Evolutionary conservation across 2,113 vertebrate genomes (phyloP).

Genomic region (Eretmochelys imbricata): DNA sequence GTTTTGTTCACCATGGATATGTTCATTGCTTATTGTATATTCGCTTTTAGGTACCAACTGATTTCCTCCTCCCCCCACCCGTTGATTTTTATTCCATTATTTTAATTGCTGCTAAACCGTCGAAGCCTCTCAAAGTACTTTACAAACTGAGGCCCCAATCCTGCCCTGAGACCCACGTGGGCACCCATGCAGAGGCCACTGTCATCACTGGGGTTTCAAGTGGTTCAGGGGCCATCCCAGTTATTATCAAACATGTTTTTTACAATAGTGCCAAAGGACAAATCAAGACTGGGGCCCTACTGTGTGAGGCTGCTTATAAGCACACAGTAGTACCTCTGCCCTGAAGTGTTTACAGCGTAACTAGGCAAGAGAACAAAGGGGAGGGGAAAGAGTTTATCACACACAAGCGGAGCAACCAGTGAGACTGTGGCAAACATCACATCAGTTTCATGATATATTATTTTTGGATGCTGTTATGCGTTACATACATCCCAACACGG

Average conservation of each 20-base stretch:
- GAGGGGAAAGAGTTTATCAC: background rate
- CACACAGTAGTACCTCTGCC: background rate
- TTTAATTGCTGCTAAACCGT: background rate
- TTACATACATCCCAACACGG: too few relatives aligned
- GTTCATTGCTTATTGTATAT: too few relatives aligned
- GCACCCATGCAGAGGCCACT: too few relatives aligned
- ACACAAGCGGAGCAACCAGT: background rate
- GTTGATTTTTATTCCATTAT: background rate
- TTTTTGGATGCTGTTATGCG: rapidly evolving
- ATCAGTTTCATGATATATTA: rapidly evolving
- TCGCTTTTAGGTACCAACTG: background rate
- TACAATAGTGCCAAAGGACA: background rate
- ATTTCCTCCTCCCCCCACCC: background rate
- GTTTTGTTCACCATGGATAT: too few relatives aligned
- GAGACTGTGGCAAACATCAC: rapidly evolving
- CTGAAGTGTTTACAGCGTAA: conserved; percentile 1
- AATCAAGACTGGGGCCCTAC: background rate
- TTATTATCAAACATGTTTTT: background rate
- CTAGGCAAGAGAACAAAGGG: rapidly evolving
- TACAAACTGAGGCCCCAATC: background rate
- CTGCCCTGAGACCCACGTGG: too few relatives aligned
- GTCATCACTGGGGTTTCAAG: too few relatives aligned
- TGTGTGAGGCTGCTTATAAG: background rate
- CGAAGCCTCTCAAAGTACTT: background rate
- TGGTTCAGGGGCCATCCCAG: too few relatives aligned